Evolutionary conservation across 2,888 invertebrate genomes (phyloP).

Genomic region (Phengaris alcon): DNA sequence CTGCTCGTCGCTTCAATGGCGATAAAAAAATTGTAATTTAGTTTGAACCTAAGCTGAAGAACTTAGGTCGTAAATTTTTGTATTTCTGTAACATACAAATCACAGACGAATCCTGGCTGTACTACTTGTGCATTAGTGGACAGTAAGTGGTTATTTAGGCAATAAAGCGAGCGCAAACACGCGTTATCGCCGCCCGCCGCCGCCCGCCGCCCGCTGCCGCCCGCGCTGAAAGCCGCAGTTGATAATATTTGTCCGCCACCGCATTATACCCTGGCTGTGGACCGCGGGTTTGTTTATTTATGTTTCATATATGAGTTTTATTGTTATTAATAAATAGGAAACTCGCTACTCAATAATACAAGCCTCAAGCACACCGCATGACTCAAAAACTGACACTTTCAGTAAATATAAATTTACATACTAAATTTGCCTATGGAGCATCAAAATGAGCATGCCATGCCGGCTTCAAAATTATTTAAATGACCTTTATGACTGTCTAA

Average conservation of each 20-base stretch:
- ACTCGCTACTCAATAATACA: too few species aligned
- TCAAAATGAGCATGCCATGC: too few species aligned
- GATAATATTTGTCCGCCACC: background rate
- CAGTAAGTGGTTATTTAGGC: constrained; percentile 12
- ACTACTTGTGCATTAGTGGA: background rate
- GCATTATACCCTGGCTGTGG: background rate
- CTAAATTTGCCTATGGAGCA: too few species aligned
- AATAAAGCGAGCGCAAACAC: constrained; percentile 8
- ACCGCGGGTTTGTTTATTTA: background rate
- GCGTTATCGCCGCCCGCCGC: constrained; percentile 1
- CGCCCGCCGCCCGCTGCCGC: background rate
- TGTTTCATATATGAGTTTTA: background rate
- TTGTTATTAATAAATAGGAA: background rate
- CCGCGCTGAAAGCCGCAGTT: background rate
- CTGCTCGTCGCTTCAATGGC: too few species aligned
- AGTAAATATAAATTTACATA: too few species aligned
- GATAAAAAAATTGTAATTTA: too few species aligned
- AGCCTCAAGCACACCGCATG: too few species aligned
- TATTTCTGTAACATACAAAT: background rate
- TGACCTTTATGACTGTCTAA: too few species aligned
- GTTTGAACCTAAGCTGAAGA: too few species aligned
- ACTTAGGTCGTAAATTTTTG: too few species aligned
- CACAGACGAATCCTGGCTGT: background rate
- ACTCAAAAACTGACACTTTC: too few species aligned
- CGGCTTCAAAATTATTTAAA: too few species aligned